Evolutionary conservation across 2,113 vertebrate species (phyloP).

Genomic region (Perognathus longimembris): DNA sequence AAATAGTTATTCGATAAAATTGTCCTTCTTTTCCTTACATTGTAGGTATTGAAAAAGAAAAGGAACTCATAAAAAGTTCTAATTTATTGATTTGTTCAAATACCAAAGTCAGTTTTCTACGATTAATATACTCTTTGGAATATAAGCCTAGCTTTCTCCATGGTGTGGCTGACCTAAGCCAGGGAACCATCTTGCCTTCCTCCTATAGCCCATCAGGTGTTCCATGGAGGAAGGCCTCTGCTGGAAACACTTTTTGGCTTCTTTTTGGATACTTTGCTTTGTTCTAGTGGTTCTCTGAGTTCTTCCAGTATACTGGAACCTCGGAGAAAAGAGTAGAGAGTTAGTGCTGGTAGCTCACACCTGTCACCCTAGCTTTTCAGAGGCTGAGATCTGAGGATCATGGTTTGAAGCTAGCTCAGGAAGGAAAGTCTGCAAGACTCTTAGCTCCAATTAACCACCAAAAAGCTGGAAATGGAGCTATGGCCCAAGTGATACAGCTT

Average conservation of each 20-base stretch:
- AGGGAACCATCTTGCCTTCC: neutral
- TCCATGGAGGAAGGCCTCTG: neutral
- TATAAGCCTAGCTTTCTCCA: neutral
- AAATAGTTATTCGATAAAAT: neutral
- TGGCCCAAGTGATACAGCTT: too few species aligned
- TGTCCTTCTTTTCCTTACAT: neutral
- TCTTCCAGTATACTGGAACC: neutral
- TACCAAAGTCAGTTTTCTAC: neutral
- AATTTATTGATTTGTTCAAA: neutral
- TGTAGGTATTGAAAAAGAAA: neutral
- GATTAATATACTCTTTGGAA: neutral
- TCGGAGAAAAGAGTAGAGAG: neutral
- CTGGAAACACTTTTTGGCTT: neutral
- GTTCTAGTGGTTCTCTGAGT: neutral
- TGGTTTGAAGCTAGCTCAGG: too few species aligned
- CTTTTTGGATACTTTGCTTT: neutral
- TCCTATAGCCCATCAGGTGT: fast-evolving
- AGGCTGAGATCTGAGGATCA: too few species aligned
- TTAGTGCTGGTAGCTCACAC: too few species aligned
- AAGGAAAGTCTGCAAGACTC: too few species aligned
- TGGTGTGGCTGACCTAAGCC: neutral
- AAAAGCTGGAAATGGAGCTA: too few species aligned
- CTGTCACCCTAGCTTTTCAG: too few species aligned
- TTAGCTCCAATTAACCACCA: too few species aligned
- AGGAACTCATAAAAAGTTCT: neutral